Base-by-base conservation (phyloP, 1,140 invertebrate genomes). In the Lutraria rhynchaena region DNA sequence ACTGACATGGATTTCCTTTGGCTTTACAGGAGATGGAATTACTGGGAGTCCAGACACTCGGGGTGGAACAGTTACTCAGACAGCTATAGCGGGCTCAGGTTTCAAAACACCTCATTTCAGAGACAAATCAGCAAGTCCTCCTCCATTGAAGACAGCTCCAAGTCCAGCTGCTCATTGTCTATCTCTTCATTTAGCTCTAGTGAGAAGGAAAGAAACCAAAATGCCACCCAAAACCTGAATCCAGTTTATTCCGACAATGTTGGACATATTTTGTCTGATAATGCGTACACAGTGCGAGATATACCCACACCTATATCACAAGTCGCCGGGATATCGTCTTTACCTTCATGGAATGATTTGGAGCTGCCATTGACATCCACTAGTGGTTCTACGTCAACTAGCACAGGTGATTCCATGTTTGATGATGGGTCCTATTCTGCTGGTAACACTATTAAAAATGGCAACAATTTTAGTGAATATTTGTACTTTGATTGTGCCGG, bases 131-230 rank as follows among this genome's bases (percentile, higher is more conserved):
- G 22, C 19, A 77, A 65, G 17, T 53, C 75, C 17, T 11, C 44
- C 22, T 67, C 61, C 3, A 17, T 55, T 35, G 75, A 77, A 27
- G 75, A 77, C 19, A 77, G 74, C 31, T 41, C 46, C 7, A 49
- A 35, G 19, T 63, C 49, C 33, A 65, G 58, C 19, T 46, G 63
- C 41, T 65, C 75, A 1, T 22, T 65, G n/a, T 77, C 75, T n/a
- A 9, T 55, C 11, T 67, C 61, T 15, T 77, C 75, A 29, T 7
- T 22, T 19, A 77, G 75, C 55, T 77, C 75, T 0, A 37, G 44
- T 67, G 75, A 77, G 1, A 51, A 46, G 22, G 57, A 75, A 17
- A 58, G 55, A 37, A 65, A 46, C 2, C 15, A 67, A 1, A n/a
- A 65, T 19, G 17, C 13, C 1, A 27, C 5, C 4, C 29, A 37